phyloP scores from a whole-genome alignment of 2,888 invertebrate species.

The Diplazon laetatorius region DNA sequence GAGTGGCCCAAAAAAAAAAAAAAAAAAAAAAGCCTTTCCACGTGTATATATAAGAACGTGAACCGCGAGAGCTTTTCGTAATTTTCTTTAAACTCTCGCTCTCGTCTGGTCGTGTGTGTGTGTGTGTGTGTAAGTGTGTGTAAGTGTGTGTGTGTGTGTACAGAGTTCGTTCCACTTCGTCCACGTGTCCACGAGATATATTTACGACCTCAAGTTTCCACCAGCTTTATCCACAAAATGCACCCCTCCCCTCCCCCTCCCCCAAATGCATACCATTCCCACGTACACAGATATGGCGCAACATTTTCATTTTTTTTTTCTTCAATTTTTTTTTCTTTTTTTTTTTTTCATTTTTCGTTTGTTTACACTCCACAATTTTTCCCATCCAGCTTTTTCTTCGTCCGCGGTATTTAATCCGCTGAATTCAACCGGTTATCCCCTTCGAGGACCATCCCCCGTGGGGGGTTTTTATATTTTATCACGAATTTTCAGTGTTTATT shows the following conservation, averaged over 20 bases:
- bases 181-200: constrained; percentile 54
- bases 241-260: too few relatives aligned
- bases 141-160: constrained; percentile 38
- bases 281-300: background rate
- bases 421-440: too few relatives aligned
- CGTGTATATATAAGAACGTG: constrained; percentile 43
- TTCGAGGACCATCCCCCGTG: background rate
- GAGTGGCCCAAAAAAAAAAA: constrained; percentile 43
- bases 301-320: background rate
- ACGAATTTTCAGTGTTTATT: background rate
- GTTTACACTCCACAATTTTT: constrained; percentile 8
- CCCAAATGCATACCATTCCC: background rate
- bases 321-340: too few relatives aligned
- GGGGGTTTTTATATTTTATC: background rate
- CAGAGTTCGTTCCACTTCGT: constrained; percentile 57
- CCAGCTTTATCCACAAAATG: constrained; percentile 9
- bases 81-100: constrained; percentile 64
- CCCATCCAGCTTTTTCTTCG: background rate
- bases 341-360: too few relatives aligned
- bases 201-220: constrained; percentile 51
- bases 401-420: constrained; percentile 2
- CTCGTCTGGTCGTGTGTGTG: too few relatives aligned
- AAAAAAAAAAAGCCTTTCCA: constrained; percentile 36
- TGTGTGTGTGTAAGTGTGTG: constrained; percentile 34
- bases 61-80: constrained; percentile 65